Evolutionary conservation across 1,140 invertebrate genomes (phyloP).

Genomic region (Drosophila jambulina): DNA sequence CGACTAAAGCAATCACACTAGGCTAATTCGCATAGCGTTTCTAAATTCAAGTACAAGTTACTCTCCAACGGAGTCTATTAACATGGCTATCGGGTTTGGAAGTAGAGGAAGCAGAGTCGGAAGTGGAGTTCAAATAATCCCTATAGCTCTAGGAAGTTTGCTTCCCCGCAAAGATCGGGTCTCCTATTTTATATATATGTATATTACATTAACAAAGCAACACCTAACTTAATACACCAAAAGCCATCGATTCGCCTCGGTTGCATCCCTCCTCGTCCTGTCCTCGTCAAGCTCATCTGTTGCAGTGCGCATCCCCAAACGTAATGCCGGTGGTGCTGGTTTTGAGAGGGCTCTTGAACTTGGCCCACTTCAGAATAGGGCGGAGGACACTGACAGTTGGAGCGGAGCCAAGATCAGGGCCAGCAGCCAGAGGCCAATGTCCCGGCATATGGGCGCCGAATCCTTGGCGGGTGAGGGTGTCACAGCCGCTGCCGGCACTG

Average conservation of each 20-base stretch:
- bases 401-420: slow-evolving; percentile 28
- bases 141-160: slow-evolving; percentile 36
- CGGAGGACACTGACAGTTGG: slow-evolving; percentile 17
- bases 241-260: slow-evolving; percentile 45
- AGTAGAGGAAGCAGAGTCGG: slow-evolving; percentile 38
- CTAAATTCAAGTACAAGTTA: slow-evolving; percentile 12
- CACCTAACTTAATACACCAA: slow-evolving; percentile 64
- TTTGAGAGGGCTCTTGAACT: slow-evolving; percentile 28
- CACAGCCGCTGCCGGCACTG: slow-evolving; percentile 2
- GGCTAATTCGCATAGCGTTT: slow-evolving; percentile 28
- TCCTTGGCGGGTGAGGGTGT: background rate
- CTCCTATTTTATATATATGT: slow-evolving; percentile 36
- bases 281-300: slow-evolving; percentile 52
- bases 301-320: slow-evolving; percentile 56
- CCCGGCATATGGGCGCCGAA: slow-evolving; percentile 2
- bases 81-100: slow-evolving; percentile 32
- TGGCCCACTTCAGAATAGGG: slow-evolving; percentile 32
- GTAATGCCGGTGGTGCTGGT: slow-evolving; percentile 69
- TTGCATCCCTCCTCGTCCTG: slow-evolving; percentile 2
- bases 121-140: slow-evolving; percentile 32
- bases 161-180: slow-evolving; percentile 15
- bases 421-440: slow-evolving; percentile 39
- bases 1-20: slow-evolving; percentile 49
- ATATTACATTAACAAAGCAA: slow-evolving; percentile 76
- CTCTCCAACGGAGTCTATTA: slow-evolving; percentile 25